phyloP scores from a whole-genome alignment of 2,888 invertebrate genomes.

The Seira ritae region DNA sequence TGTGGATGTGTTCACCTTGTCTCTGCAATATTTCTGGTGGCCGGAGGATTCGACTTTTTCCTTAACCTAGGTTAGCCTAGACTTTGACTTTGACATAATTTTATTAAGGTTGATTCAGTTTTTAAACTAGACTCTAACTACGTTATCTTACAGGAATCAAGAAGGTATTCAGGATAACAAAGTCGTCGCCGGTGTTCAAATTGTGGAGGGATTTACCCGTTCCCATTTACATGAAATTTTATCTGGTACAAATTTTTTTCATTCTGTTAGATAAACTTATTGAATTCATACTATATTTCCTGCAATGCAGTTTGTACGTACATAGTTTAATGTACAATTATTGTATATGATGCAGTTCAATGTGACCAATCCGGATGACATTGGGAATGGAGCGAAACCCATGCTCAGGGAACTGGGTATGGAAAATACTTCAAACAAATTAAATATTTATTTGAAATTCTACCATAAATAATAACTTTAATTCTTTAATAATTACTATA shows the following conservation, averaged over 20 bases:
- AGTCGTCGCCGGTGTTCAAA: conserved; percentile 55
- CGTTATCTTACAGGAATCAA: background rate
- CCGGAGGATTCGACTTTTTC: conserved; percentile 65
- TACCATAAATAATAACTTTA: no score
- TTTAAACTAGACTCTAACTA: background rate
- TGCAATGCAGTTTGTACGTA: no score
- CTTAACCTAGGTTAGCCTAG: conserved; percentile 27
- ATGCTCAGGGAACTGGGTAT: conserved; percentile 38
- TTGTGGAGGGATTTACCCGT: conserved; percentile 59
- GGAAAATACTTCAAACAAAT: no score
- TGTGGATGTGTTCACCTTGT: conserved; percentile 47
- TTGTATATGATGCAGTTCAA: no score
- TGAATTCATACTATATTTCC: no score
- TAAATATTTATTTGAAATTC: no score
- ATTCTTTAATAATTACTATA: no score
- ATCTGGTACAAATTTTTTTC: no score
- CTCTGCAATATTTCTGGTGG: conserved; percentile 42
- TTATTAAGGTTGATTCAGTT: background rate
- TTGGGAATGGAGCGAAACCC: conserved; percentile 38
- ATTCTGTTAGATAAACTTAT: no score
- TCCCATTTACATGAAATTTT: conserved; percentile 66
- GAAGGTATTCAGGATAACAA: conserved; percentile 53
- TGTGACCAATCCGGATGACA: conserved; percentile 47
- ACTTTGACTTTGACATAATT: background rate
- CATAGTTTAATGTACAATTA: no score